Conservation (phyloP, 2,797 vertebrate genomes). For the Hybognathus amarus region DNA sequence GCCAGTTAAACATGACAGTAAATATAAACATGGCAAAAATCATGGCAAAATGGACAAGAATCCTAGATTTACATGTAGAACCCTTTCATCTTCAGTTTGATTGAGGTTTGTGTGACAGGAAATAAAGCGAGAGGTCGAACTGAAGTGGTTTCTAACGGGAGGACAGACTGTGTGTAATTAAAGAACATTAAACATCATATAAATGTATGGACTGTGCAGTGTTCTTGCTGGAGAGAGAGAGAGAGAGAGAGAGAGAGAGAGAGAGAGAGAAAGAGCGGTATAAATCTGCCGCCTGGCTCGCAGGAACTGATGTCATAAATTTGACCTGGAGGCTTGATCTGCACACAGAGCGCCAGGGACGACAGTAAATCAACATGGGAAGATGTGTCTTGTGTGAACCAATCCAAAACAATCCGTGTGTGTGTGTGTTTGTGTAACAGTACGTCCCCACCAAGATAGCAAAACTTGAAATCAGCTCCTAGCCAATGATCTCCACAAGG, state of each 20-base stretch:
- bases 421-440: constrained; percentile 39
- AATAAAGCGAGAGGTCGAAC: background rate
- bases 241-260: no score
- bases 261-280: constrained; percentile 7
- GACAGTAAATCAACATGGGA: constrained; percentile 54
- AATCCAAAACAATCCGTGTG: constrained; percentile 46
- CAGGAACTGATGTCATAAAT: constrained; percentile 54
- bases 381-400: constrained; percentile 17
- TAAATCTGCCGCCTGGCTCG: constrained; percentile 43
- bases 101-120: background rate
- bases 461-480: background rate
- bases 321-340: constrained; percentile 42
- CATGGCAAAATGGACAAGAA: no score
- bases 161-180: background rate
- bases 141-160: background rate
- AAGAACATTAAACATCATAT: constrained; percentile 20
- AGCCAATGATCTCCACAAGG: background rate
- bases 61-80: no score
- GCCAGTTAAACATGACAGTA: background rate
- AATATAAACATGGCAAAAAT: no score
- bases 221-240: background rate
- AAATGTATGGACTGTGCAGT: constrained; percentile 41
- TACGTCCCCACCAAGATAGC: background rate
- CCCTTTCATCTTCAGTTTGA: background rate
- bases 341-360: constrained; percentile 33